Base-by-base conservation (phyloP, 2,113 vertebrate species). In the Melospiza melodia region DNA sequence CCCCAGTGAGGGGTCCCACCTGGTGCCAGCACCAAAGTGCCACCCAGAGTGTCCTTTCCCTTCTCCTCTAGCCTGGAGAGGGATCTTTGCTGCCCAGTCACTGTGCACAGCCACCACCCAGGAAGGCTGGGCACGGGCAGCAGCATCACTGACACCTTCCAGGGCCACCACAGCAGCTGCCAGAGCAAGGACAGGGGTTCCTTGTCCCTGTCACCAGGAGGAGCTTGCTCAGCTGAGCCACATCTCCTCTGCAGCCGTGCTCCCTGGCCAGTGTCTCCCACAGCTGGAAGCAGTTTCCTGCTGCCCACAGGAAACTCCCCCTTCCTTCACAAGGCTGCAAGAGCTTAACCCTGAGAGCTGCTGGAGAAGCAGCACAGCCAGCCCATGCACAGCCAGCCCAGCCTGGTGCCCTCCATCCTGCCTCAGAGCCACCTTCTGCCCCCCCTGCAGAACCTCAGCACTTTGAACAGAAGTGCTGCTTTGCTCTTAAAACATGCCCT, bases 261-360 rank as follows among this genome's bases (percentile, higher is more conserved):
- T 79, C 44, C 61, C 35, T 4, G 19, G 62, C 35, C 37, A 17
- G 25, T 1, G 12, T 54, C 39, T 90, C 82, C 92, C 79, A 44
- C 95, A 97, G 96, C 94, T 98, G 95, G 94, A 95, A 97, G 62
- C 8, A 62, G 86, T 88, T 97, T 95, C 61, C 73, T 94, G 67
- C 90, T 77, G 80, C 89, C 84, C 91, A 51, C 87, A 95, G 93
- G 95, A 92, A 94, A 94, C 82, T 72, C 81, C 74, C 84, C 41
- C 83, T 37, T 41, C 15, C 0, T 79, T 44, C 76, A 48, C 35
- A 58, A 19, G n/a, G 46, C 68, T 52, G 11, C 0, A 1, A 91
- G n/a, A 3, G 7, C 89, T 84, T 68, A 71, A 95, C 81, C 89
- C 81, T 4, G 0, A 41, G 77, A 67, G 76, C 69, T 2, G 10